Evolutionary conservation across 2,113 vertebrate genomes (phyloP).

Genomic region (Butastur rufipennis): DNA sequence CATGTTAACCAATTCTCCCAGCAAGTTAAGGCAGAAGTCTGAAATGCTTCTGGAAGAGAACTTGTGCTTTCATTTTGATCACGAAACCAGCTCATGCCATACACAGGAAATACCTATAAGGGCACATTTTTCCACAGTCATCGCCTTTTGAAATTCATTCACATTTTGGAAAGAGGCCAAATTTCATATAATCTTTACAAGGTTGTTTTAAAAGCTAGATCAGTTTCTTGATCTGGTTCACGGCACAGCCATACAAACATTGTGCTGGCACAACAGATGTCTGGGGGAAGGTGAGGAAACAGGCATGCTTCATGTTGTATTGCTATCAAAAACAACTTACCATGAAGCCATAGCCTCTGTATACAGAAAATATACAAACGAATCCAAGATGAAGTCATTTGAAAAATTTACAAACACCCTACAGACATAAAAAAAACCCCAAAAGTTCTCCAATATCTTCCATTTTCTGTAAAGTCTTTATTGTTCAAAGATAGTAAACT

Average conservation of each 20-base stretch:
- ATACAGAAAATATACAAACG: background rate
- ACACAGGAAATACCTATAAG: background rate
- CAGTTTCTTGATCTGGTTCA: background rate
- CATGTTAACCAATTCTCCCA: background rate
- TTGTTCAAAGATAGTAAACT: background rate
- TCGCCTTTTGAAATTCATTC: background rate
- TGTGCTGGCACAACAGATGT: slow-evolving; percentile 56
- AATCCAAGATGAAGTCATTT: background rate
- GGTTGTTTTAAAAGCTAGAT: background rate
- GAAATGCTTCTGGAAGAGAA: background rate
- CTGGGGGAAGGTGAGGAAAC: slow-evolving; percentile 46
- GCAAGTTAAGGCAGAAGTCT: background rate
- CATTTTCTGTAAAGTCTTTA: background rate
- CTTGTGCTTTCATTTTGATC: background rate
- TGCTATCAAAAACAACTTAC: slow-evolving; percentile 1
- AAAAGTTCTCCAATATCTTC: background rate
- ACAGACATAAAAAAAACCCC: background rate
- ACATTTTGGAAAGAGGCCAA: background rate
- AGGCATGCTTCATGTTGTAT: background rate
- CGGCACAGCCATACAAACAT: background rate
- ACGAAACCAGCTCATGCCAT: background rate
- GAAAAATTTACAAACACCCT: background rate
- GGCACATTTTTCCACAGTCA: background rate
- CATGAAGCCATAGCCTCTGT: background rate
- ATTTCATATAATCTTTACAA: background rate